phyloP scores from a whole-genome alignment of 2,797 vertebrate genomes.

The Pampus argenteus region DNA sequence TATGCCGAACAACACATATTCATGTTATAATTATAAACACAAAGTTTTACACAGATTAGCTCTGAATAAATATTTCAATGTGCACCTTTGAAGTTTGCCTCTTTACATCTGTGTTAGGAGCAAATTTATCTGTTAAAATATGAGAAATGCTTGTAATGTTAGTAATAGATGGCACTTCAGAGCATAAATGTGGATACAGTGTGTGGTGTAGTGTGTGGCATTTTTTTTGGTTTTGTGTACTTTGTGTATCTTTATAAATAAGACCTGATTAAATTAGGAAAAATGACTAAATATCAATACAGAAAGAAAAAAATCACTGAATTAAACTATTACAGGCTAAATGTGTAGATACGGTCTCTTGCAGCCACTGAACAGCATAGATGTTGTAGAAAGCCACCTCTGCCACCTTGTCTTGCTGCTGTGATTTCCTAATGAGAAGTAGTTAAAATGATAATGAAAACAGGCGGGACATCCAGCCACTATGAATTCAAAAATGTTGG shows the following conservation, averaged over 20 bases:
- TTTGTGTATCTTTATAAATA: no score
- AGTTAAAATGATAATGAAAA: slow-evolving; percentile 60
- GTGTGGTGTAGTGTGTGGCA: background rate
- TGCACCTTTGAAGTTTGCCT: background rate
- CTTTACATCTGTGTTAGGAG: background rate
- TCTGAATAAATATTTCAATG: background rate
- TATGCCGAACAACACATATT: background rate
- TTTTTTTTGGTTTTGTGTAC: no score
- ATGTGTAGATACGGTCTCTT: background rate
- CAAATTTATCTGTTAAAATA: background rate
- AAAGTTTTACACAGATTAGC: background rate
- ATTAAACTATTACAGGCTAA: no score
- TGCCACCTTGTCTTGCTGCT: slow-evolving; percentile 44
- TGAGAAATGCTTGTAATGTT: background rate
- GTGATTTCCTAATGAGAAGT: slow-evolving; percentile 41
- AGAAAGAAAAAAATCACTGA: no score
- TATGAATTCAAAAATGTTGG: slow-evolving; percentile 51
- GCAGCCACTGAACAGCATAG: slow-evolving; percentile 2
- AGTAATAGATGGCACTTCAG: no score
- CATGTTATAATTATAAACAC: background rate
- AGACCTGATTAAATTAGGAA: no score
- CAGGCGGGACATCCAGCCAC: slow-evolving; percentile 43
- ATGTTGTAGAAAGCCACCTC: slow-evolving; percentile 18
- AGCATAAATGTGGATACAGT: background rate
- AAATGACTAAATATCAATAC: no score